phyloP scores from a whole-genome alignment of 2,888 invertebrate genomes.

The Thelaira solivaga region DNA sequence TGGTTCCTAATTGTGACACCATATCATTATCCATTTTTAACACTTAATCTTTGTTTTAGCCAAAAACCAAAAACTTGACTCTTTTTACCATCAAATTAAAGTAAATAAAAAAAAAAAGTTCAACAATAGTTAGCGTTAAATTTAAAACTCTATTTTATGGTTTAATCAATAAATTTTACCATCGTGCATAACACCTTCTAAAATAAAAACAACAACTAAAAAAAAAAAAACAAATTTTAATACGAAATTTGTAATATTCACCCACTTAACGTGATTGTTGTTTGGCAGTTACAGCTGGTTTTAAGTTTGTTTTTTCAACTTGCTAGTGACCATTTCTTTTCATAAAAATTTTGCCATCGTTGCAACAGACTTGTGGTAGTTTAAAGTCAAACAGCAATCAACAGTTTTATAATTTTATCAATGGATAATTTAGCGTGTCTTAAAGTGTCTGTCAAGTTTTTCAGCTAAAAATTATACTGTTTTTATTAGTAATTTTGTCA shows the following conservation, averaged over 20 bases:
- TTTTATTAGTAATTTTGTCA: conserved; percentile 52
- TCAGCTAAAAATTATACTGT: conserved; percentile 45
- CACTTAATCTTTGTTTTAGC: conserved; percentile 34
- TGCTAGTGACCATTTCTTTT: conserved; percentile 32
- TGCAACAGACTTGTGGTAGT: background rate
- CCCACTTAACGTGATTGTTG: conserved; percentile 45
- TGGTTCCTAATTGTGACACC: background rate
- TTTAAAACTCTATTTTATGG: conserved; percentile 45
- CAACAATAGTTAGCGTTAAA: conserved; percentile 1
- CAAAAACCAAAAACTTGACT: conserved; percentile 6
- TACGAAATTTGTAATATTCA: conserved; percentile 26
- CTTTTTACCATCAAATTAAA: background rate
- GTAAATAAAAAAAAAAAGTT: too few relatives aligned
- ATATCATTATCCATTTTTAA: conserved; percentile 55
- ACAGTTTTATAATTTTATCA: conserved; percentile 35
- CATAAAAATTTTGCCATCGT: background rate
- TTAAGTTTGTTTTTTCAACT: background rate
- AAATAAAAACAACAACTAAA: background rate
- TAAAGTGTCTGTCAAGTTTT: conserved; percentile 17
- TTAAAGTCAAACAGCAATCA: background rate
- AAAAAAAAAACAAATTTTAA: background rate
- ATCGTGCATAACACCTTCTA: conserved; percentile 54
- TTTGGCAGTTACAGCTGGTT: conserved; percentile 7
- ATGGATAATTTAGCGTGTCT: conserved; percentile 48
- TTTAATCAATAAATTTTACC: conserved; percentile 55